These are phyloP conservation scores for Australoheros scitulus DNA, from an alignment of 2,113 vertebrate species.

Conservation along the genomic window DNA sequence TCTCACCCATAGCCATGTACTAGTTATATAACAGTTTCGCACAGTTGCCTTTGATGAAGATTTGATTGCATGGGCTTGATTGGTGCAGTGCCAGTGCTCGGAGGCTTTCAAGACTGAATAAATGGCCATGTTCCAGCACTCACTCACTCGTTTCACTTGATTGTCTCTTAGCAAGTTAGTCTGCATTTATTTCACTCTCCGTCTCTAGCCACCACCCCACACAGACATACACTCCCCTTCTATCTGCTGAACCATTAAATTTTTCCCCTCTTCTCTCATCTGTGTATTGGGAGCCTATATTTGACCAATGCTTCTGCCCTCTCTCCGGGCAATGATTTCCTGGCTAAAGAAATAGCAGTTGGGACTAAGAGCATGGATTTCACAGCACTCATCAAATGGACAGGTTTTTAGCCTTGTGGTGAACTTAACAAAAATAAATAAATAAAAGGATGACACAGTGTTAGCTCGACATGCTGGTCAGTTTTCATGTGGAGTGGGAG, in stretches of 20 bases:
- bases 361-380: constrained; percentile 29
- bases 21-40: constrained; percentile 35
- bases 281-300: constrained; percentile 38
- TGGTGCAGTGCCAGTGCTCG: constrained; percentile 21
- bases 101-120: constrained; percentile 45
- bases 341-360: constrained; percentile 37
- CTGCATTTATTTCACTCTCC: constrained; percentile 29
- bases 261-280: constrained; percentile 29
- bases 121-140: constrained; percentile 36
- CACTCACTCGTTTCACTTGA: constrained; percentile 39
- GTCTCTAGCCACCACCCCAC: background rate
- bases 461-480: too few species aligned
- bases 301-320: constrained; percentile 37
- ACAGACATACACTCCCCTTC: background rate
- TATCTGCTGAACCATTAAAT: constrained; percentile 43
- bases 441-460: too few species aligned
- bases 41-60: constrained; percentile 38
- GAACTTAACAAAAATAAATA: constrained; percentile 5
- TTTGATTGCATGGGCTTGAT: constrained; percentile 56
- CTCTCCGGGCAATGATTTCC: constrained; percentile 25
- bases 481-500: too few species aligned
- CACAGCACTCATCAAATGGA: constrained; percentile 5
- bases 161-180: constrained; percentile 38
- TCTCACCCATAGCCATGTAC: constrained; percentile 12
- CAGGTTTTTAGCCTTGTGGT: background rate